Conservation (phyloP, 2,113 vertebrate genomes). For the Megalops atlanticus region DNA sequence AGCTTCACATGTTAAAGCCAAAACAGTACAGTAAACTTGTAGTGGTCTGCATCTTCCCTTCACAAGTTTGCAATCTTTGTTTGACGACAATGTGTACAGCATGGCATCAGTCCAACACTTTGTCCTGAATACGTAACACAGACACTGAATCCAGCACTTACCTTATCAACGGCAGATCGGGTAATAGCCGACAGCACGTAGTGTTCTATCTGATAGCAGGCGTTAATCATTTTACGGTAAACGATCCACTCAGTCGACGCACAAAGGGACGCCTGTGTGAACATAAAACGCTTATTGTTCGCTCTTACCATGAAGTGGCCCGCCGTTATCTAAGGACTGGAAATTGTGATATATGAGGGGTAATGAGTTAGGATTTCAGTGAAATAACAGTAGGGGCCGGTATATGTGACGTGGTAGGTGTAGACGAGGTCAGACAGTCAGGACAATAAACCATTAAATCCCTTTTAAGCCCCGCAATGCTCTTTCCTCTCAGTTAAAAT, state of each 20-base stretch:
- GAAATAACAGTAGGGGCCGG: background rate
- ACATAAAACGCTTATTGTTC: constrained; percentile 2
- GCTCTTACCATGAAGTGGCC: background rate
- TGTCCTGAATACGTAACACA: background rate
- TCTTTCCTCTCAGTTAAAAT: background rate
- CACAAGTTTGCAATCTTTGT: background rate
- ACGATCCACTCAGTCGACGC: background rate
- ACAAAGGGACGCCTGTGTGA: constrained; percentile 15
- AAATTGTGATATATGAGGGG: background rate
- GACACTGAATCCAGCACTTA: constrained; percentile 2
- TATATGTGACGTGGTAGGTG: background rate
- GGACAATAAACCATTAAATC: constrained; percentile 7
- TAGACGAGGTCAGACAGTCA: background rate
- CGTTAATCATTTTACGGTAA: background rate
- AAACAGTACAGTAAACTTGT: background rate
- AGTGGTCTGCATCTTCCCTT: background rate
- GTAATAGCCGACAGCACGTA: background rate
- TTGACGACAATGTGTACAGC: background rate
- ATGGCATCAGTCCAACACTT: background rate
- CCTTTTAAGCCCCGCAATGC: background rate
- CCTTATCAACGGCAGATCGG: background rate
- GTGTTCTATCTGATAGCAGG: background rate
- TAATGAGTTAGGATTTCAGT: background rate
- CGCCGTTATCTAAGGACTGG: background rate
- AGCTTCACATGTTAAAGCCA: too few relatives aligned